These are phyloP conservation scores for Nyctibius bracteatus DNA, from an alignment of 2,113 vertebrate genomes.

Conservation along the genomic window DNA sequence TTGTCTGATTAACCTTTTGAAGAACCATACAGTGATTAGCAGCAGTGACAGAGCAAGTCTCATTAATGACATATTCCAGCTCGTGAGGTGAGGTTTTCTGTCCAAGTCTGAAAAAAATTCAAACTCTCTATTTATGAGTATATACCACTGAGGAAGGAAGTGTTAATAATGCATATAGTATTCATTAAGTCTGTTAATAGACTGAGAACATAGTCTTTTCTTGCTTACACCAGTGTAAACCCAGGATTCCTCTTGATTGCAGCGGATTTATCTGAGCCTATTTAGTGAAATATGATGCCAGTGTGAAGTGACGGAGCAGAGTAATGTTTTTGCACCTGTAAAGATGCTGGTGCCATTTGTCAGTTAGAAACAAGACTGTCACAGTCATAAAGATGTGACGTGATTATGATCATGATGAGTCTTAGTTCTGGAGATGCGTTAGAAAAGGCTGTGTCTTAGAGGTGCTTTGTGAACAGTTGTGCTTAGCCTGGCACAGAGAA, in stretches of 20 bases:
- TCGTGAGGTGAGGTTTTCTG: slow-evolving; percentile 80
- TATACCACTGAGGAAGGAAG: background rate
- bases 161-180: background rate
- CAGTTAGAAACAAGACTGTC: background rate
- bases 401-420: background rate
- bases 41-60: slow-evolving; percentile 88
- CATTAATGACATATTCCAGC: slow-evolving; percentile 86
- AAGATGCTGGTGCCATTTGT: background rate
- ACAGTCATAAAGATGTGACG: no score
- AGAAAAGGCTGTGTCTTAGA: background rate
- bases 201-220: background rate
- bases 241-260: background rate
- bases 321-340: background rate
- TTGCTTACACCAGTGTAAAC: background rate
- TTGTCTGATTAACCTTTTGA: slow-evolving; percentile 77
- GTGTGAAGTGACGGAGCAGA: background rate
- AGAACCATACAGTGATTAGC: slow-evolving; percentile 77
- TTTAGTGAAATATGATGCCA: background rate
- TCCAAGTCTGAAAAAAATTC: background rate
- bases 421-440: background rate
- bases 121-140: background rate
- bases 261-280: background rate
- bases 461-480: no score
- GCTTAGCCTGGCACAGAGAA: background rate
- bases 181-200: background rate